Conservation (phyloP, 2,797 vertebrate species). For the Melopsittacus undulatus region DNA sequence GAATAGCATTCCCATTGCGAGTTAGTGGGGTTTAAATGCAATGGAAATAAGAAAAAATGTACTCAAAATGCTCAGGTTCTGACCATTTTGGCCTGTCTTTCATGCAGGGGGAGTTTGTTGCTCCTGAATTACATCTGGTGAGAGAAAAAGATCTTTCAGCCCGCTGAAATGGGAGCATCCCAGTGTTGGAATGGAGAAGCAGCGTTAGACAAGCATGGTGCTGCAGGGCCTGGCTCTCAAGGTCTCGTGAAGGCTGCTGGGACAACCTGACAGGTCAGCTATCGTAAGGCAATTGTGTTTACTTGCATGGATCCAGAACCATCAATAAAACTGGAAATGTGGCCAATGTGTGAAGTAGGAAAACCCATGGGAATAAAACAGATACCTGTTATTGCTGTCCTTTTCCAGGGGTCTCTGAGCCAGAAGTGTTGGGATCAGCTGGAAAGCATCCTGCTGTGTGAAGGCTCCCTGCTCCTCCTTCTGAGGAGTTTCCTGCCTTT, state of each 20-base stretch:
- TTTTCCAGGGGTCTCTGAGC: neutral
- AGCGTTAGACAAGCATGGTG: accelerated
- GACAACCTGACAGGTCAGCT: accelerated
- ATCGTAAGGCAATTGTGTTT: accelerated
- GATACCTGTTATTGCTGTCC: neutral
- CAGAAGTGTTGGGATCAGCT: neutral
- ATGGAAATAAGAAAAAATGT: neutral
- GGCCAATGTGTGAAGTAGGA: neutral
- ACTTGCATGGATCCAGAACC: neutral
- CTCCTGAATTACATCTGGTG: neutral
- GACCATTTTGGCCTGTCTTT: neutral
- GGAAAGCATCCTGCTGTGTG: neutral
- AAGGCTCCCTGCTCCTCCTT: neutral
- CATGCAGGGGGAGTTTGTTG: neutral
- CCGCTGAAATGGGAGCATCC: neutral
- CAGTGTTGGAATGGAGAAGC: neutral
- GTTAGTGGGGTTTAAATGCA: neutral
- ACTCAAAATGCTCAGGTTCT: neutral
- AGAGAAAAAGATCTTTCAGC: neutral
- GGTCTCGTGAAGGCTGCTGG: neutral
- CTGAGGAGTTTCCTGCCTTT: no score
- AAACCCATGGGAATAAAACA: neutral
- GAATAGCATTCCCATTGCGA: neutral
- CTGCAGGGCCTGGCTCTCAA: neutral
- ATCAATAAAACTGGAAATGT: neutral